Evolutionary conservation across 2,113 vertebrate genomes (phyloP), one percentile per base, ranked within the genome.

Genomic region (Lynx canadensis): DNA sequence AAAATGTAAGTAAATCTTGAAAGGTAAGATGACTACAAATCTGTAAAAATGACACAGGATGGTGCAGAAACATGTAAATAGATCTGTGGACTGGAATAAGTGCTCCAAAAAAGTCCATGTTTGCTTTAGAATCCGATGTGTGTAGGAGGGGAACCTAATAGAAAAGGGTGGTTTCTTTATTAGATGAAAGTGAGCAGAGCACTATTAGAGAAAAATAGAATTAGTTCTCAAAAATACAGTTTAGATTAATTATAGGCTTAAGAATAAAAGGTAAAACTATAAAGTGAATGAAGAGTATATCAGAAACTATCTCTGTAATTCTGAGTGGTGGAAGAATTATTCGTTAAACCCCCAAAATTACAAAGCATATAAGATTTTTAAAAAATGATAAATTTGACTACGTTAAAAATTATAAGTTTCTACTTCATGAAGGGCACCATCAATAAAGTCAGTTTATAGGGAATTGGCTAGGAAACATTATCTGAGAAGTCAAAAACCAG

Each of bases 231-330:
- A 52, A 41, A 41, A 65, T 52, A 55, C 0, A 63, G 50, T 86
- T 96, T 86, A 74, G 13, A 68, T 89, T 89, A 50, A 80, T 66
- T 89, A 89, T 16, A 78, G n/a, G 1, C 33, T 94, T 96, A 48
- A 45, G 31, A 38, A 52, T 63, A 2, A 94, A 91, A 88, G 36
- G 23, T 74, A 74, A 88, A 95, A 69, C 4, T 73, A 45, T 88
- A 76, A 82, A 48, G 31, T 83, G 9, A 82, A 86, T 81, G 57
- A 78, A 96, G 94, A 55, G 73, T 85, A 19, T 19, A 31, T 48
- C 9, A 97, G 94, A 76, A 94, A 94, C 38, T 71, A 89, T 48
- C 45, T 71, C 19, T 50, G 9, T 82, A 36, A 83, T 50, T 82
- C 82, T 55, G n/a, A 94, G 21, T 92, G 76, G 33, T 86, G 13